Percentiles rank a stretch among this genome's conserved stretches.
These are phyloP conservation scores for Leptoteleia sp. DNA, from an alignment of 1,140 invertebrate species.

Conservation along the genomic window DNA sequence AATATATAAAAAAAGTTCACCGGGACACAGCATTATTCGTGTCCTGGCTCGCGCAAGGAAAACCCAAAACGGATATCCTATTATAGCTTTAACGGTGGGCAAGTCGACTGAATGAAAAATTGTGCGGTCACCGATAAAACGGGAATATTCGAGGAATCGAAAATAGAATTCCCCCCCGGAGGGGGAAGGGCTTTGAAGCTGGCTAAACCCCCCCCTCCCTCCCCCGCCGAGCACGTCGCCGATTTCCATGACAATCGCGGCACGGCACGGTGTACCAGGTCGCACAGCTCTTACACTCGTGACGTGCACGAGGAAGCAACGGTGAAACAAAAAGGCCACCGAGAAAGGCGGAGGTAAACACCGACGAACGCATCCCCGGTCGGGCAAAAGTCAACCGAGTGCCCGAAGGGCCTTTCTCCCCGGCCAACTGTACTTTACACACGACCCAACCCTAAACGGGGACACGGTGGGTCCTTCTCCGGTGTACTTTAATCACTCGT, in stretches of 20 bases:
- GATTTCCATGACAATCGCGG: conserved; percentile 35
- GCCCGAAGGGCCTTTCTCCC: conserved; percentile 32
- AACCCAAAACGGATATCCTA: no score
- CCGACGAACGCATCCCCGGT: conserved; percentile 13
- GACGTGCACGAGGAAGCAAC: background rate
- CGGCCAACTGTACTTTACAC: no score
- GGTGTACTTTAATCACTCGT: no score
- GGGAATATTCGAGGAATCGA: background rate
- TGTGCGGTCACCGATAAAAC: conserved; percentile 9
- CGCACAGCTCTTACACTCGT: conserved; percentile 11
- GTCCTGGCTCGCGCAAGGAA: no score
- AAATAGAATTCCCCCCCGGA: conserved; percentile 25
- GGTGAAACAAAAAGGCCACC: background rate
- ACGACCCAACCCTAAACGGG: no score
- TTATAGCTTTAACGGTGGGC: background rate
- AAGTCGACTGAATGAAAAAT: conserved; percentile 4
- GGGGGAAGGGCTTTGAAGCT: no score
- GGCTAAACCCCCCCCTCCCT: background rate
- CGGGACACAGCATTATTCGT: no score
- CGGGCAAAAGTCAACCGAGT: conserved; percentile 20
- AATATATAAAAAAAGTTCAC: no score
- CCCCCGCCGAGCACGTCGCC: background rate
- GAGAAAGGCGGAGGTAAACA: conserved; percentile 19
- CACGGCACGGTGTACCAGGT: conserved; percentile 1
- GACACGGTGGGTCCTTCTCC: no score